Base-by-base conservation (phyloP, 64 coral and sea anemone genomes). In the Cladopsammia gracilis region DNA sequence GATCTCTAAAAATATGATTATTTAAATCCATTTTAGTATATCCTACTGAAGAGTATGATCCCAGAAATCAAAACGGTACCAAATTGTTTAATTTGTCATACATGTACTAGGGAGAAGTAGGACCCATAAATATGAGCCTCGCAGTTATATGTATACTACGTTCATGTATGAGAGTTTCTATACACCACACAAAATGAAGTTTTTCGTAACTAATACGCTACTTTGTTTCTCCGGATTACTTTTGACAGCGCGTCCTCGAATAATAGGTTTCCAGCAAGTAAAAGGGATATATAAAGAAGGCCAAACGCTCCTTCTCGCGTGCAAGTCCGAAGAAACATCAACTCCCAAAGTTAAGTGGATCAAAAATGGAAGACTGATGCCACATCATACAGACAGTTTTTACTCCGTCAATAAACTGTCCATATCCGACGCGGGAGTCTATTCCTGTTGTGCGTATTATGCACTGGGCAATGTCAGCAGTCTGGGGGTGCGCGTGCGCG, bases 231-330 rank as follows among this genome's bases (percentile, higher is more conserved):
- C 24, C 22, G 10, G 6, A 12, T 7, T 54, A 19, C 3, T 50
- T n/a, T 76, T 76, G 74, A 53, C 47, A 76, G 74, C n/a, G 46
- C 48, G 18, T 23, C 74, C 74, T 3, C 46, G 48, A 51, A 76
- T 76, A 52, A 10, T 23, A 19, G 48, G 47, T n/a, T 52, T 7
- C 46, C 47, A 19, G 18, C 4, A 42, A 70, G 25, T 26, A 3
- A 70, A 10, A 70, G 47, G 2, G 6, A 6, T 48, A 16, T 23
- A 51, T 23, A 50, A 53, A 20, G 49, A 52, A 51, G 47, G 48
- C 10, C 7, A 52, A 22, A 19, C n/a, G 19, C 48, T 77, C 6
- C 4, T 23, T 2, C 47, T 77, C 7, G 48, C 8, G 7, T 77
- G 74, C 51, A 7, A 52, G 22, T 19, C 48, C 14, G 8, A 77